Evolutionary conservation across 2,888 invertebrate species (phyloP).

Genomic region (Tinea semifulvella): DNA sequence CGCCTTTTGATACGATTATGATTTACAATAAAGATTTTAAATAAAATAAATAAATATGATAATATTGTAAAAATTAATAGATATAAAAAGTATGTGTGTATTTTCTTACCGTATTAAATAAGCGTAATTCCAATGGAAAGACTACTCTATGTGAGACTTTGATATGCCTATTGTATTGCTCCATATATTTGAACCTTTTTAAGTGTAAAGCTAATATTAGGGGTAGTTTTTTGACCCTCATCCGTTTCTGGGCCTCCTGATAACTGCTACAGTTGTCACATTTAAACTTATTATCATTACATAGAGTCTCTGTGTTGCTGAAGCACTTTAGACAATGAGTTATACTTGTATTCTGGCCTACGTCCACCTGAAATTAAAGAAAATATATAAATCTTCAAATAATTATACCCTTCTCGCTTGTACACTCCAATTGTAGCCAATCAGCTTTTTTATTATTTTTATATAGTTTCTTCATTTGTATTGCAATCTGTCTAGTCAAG

Average conservation of each 20-base stretch:
- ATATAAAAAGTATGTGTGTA: no score
- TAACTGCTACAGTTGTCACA: slow-evolving; percentile 99
- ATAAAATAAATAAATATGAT: slow-evolving; percentile 17
- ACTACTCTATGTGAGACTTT: slow-evolving; percentile 99
- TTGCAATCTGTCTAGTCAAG: no score
- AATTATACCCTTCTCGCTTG: no score
- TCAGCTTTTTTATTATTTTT: no score
- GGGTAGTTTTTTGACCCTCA: slow-evolving; percentile 98
- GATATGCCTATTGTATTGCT: slow-evolving; percentile 97
- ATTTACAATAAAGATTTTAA: no score
- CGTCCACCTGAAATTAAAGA: slow-evolving; percentile 82
- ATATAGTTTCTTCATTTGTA: no score
- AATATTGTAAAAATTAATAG: no score
- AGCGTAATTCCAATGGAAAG: slow-evolving; percentile 95
- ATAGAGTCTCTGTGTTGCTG: slow-evolving; percentile 97
- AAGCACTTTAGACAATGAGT: slow-evolving; percentile 98
- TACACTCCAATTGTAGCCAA: no score
- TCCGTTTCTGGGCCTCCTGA: slow-evolving; percentile 98
- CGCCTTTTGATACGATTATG: no score
- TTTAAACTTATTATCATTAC: slow-evolving; percentile 99
- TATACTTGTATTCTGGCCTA: slow-evolving; percentile 99
- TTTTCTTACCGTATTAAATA: slow-evolving; percentile 92
- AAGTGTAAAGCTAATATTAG: slow-evolving; percentile 97
- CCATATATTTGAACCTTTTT: slow-evolving; percentile 97
- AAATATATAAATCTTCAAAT: no score